A percentile compares a stretch with the other conserved stretches of the same genome.
phyloP scores from a whole-genome alignment of 2,797 vertebrate genomes.

The Myiotriccus ornatus region DNA sequence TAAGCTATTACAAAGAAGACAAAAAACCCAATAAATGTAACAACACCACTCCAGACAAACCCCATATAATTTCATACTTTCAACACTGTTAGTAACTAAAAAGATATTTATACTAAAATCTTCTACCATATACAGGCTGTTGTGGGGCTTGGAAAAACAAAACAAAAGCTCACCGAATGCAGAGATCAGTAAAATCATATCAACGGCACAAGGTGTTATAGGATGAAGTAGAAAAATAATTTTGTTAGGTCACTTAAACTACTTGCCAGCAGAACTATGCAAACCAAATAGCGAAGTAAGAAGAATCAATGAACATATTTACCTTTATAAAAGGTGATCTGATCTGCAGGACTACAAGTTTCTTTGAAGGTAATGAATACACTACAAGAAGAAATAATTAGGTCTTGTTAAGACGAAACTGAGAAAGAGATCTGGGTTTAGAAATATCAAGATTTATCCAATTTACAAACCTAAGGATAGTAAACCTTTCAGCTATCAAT shows the following conservation, averaged over 20 bases:
- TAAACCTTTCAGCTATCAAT: background rate
- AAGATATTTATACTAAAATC: background rate
- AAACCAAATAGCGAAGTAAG: background rate
- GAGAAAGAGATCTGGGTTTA: background rate
- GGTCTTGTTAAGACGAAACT: background rate
- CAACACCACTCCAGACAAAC: background rate
- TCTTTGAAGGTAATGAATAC: conserved; percentile 82
- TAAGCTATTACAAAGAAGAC: background rate
- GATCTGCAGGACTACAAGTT: conserved; percentile 90
- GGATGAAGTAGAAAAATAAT: background rate
- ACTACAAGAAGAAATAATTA: conserved; percentile 75
- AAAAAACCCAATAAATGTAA: background rate
- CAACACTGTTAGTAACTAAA: background rate
- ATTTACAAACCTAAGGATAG: background rate
- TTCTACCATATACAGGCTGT: background rate
- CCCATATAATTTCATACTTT: background rate
- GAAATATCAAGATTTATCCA: background rate
- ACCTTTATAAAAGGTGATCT: conserved; percentile 93
- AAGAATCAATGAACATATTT: background rate
- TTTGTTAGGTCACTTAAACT: background rate
- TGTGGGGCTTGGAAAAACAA: background rate
- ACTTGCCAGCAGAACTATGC: background rate
- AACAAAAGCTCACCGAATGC: background rate
- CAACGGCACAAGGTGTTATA: background rate
- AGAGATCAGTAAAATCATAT: background rate